Base-by-base conservation (phyloP, 1,140 invertebrate species). In the Trypoxylus dichotomus region DNA sequence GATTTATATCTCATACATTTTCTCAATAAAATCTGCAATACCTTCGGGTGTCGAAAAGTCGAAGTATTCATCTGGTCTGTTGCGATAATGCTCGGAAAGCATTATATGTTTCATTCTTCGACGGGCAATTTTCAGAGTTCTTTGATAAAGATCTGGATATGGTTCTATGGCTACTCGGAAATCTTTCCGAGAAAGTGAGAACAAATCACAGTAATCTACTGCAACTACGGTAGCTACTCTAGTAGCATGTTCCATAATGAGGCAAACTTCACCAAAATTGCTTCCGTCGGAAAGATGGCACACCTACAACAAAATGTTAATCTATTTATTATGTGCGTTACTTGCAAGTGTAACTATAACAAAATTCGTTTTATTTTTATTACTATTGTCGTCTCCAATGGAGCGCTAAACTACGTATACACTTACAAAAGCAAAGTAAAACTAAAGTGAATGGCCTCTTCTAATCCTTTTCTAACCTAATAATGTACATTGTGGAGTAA, bases 171-270 rank as follows among this genome's bases (percentile, higher is more conserved):
- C 81, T 15, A 60, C 24, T 11, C 73, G 58, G 79, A 90, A 91
- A 75, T 89, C 85, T 8, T 77, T 81, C 32, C 87, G 84, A 11
- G 86, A 81, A 1, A 91, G 75, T 0, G 86, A 79, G 60, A 87
- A 88, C n/a, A 91, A 79, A 81, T 90, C 89, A 29, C 89, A 89
- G 27, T 87, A 89, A 82, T 91, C 89, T 21, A 90, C 84, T 0
- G 90, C 89, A 7, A 89, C 78, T 0, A 90, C 85, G 21, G 85
- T 90, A 0, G 87, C 87, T 1, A 87, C 84, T 32, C 88, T 84
- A 24, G 85, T 86, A 42, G 88, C 87, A 72, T 88, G 87, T 15
- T 88, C 85, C 82, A 90, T 86, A 2, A 91, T 83, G 42, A 91
- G 79, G 11, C 80, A 80, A 15, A 83, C 81, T 79, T 83, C 84